Percentiles rank a stretch among this genome's conserved stretches.
These are phyloP conservation scores for Psophia crepitans DNA, from an alignment of 2,113 vertebrate genomes.

Conservation along the genomic window DNA sequence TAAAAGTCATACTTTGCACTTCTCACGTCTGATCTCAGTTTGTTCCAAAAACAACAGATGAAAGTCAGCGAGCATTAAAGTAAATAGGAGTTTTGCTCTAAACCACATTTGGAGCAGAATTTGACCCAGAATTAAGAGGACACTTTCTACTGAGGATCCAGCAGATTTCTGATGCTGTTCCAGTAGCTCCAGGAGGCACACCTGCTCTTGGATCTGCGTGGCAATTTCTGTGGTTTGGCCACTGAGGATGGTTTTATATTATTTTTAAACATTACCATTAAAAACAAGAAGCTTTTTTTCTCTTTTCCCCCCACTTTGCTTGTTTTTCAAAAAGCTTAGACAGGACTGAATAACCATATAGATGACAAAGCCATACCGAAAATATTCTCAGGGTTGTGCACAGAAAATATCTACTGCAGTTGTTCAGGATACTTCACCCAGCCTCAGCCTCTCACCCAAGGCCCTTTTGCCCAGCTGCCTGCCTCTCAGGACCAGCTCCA, in stretches of 20 bases:
- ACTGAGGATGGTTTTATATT: neutral
- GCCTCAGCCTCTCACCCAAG: neutral
- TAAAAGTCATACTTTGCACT: neutral
- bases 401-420: neutral
- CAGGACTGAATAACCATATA: neutral
- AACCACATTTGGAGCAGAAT: conserved; percentile 54
- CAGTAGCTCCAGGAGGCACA: conserved; percentile 67
- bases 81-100: conserved; percentile 24
- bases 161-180: conserved; percentile 64
- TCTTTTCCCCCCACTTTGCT: neutral
- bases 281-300: neutral
- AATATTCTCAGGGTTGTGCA: neutral
- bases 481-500: neutral
- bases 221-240: conserved; percentile 66
- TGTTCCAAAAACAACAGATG: conserved; percentile 42
- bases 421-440: neutral
- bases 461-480: neutral
- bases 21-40: neutral
- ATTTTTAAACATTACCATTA: neutral
- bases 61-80: conserved; percentile 44
- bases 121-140: conserved; percentile 54
- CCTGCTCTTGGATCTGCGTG: conserved; percentile 63
- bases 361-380: neutral
- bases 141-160: conserved; percentile 6
- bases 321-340: neutral